These are phyloP conservation scores for Trachythela sp. DNA, from an alignment of 64 coral and sea anemone species.

Conservation along the genomic window DNA sequence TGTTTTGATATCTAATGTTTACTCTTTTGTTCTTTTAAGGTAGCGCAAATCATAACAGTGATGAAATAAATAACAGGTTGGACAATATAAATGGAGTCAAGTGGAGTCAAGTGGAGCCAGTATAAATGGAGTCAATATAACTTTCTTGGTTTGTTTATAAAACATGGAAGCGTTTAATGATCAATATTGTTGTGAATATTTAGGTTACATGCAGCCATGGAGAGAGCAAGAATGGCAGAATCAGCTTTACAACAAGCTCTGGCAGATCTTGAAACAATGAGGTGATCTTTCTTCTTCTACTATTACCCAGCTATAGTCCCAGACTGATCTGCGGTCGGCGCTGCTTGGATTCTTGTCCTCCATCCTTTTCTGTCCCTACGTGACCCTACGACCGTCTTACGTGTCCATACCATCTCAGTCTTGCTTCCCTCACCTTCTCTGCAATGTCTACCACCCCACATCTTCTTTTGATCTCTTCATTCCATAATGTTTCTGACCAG, in stretches of 20 bases:
- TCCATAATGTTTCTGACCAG: too few species aligned
- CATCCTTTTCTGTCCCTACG: too few species aligned
- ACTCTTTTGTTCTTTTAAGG: constrained; percentile 46
- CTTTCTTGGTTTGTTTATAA: background rate
- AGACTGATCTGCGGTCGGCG: too few species aligned
- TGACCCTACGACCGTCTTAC: too few species aligned
- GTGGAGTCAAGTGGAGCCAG: too few species aligned
- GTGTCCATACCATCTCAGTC: too few species aligned
- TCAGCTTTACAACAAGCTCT: constrained; percentile 28
- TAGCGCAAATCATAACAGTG: background rate
- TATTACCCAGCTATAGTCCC: background rate
- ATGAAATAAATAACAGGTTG: background rate
- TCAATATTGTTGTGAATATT: background rate
- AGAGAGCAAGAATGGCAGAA: constrained; percentile 43
- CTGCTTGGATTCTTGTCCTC: too few species aligned
- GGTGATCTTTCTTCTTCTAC: background rate
- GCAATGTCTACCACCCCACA: too few species aligned
- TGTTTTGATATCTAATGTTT: constrained; percentile 40
- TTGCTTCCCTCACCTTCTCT: too few species aligned
- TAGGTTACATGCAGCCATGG: constrained; percentile 36
- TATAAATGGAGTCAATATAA: background rate
- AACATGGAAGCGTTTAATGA: background rate
- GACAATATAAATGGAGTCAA: too few species aligned
- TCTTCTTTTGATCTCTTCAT: too few species aligned
- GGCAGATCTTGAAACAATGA: constrained; percentile 32